phyloP scores from a whole-genome alignment of 2,888 invertebrate genomes.

The Erebia palarica region DNA sequence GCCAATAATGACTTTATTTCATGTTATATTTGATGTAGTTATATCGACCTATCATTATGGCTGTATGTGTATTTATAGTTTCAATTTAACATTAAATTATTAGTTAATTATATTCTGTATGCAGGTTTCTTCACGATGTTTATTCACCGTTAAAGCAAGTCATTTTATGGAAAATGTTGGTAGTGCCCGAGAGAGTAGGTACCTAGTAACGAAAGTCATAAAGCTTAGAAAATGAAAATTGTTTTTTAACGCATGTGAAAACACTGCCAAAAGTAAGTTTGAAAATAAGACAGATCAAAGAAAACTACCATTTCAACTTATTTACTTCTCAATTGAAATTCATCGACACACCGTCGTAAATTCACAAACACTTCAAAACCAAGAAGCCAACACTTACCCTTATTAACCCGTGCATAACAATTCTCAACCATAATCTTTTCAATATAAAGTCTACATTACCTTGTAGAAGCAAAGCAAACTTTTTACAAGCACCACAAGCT shows the following conservation, averaged over 20 bases:
- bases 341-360: constrained; percentile 48
- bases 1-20: constrained; percentile 16
- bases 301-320: constrained; percentile 25
- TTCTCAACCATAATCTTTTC: constrained; percentile 7
- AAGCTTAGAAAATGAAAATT: no score
- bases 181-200: no score
- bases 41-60: neutral
- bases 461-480: neutral
- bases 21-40: neutral
- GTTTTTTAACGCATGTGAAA: no score
- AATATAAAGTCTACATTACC: constrained; percentile 16
- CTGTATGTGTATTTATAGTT: no score
- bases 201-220: no score
- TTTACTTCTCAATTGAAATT: constrained; percentile 47
- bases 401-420: neutral
- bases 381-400: constrained; percentile 36
- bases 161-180: no score
- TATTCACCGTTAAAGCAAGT: no score
- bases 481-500: neutral
- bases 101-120: no score
- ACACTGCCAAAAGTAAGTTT: neutral
- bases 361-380: constrained; percentile 45
- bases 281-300: constrained; percentile 19
- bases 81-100: no score
- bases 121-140: no score